Evolutionary conservation across 2,113 vertebrate genomes (phyloP).

Genomic region (Takifugu flavidus): DNA sequence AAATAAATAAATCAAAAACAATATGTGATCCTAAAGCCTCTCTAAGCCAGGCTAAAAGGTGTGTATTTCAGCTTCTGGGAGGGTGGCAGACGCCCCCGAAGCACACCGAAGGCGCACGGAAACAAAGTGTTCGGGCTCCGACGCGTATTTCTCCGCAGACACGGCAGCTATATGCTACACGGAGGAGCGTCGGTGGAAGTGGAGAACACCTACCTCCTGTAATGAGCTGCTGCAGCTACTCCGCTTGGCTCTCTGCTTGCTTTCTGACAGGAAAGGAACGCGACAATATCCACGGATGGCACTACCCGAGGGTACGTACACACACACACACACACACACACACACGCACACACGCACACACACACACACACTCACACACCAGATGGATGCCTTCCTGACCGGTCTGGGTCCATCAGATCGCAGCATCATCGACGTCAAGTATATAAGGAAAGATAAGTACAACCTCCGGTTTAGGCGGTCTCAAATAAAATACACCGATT

Average conservation of each 20-base stretch:
- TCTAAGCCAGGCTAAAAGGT: slow-evolving; percentile 1
- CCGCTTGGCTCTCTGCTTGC: slow-evolving; percentile 34
- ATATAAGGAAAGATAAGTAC: background rate
- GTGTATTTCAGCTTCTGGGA: slow-evolving; percentile 13
- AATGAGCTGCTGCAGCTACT: slow-evolving; percentile 34
- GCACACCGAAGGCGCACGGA: slow-evolving; percentile 22
- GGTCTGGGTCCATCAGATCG: slow-evolving; percentile 59
- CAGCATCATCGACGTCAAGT: slow-evolving; percentile 56
- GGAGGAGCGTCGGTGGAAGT: background rate
- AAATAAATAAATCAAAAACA: background rate
- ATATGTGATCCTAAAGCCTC: background rate
- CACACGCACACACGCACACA: slow-evolving; percentile 7
- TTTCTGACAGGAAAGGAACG: slow-evolving; percentile 41
- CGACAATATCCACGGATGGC: slow-evolving; percentile 52
- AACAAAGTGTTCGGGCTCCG: slow-evolving; percentile 42
- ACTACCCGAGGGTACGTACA: slow-evolving; percentile 49
- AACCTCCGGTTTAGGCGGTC: slow-evolving; percentile 15
- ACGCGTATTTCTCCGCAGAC: background rate
- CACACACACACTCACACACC: slow-evolving; percentile 14
- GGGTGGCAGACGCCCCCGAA: slow-evolving; percentile 25
- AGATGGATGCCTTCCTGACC: slow-evolving; percentile 69
- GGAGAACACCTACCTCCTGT: slow-evolving; percentile 56
- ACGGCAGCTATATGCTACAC: background rate
- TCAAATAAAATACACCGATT: slow-evolving; percentile 24
- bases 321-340: slow-evolving; percentile 8